Conservation (phyloP, 1,140 invertebrate genomes). For the Pseudomyrmex gracilis region DNA sequence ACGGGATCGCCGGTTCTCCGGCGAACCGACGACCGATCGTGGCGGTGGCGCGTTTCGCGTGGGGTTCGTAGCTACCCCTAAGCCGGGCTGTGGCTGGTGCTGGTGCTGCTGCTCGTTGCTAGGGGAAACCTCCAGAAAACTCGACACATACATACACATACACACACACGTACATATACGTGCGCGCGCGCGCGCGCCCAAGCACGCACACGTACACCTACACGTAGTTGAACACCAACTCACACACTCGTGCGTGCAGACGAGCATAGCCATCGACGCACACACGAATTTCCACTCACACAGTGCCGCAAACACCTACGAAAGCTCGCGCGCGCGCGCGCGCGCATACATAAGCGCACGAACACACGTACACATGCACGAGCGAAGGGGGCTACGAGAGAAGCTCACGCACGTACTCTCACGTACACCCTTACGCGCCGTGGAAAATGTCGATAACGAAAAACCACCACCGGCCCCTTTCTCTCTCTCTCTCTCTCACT, state of each 20-base stretch:
- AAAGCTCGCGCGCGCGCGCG: conserved; percentile 32
- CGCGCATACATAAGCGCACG: conserved; percentile 39
- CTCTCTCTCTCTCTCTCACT: conserved; percentile 65
- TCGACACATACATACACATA: conserved; percentile 77
- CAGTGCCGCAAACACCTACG: conserved; percentile 52
- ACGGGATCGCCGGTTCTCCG: conserved; percentile 6
- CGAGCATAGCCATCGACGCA: conserved; percentile 69
- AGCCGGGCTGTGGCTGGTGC: conserved; percentile 82
- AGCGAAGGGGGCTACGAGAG: conserved; percentile 67
- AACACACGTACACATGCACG: conserved; percentile 24
- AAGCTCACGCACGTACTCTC: conserved; percentile 74
- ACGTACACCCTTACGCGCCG: conserved; percentile 75
- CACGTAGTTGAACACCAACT: conserved; percentile 41
- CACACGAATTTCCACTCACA: conserved; percentile 66
- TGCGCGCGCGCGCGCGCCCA: conserved; percentile 65
- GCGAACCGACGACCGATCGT: conserved; percentile 2
- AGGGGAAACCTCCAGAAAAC: conserved; percentile 86
- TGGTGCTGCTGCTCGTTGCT: conserved; percentile 83
- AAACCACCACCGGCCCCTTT: conserved; percentile 79
- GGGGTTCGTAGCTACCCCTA: conserved; percentile 84
- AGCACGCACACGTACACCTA: conserved; percentile 69
- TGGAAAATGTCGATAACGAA: conserved; percentile 86
- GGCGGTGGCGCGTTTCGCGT: conserved; percentile 74
- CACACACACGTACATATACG: conserved; percentile 49
- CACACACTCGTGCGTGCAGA: conserved; percentile 62